These are phyloP conservation scores for Atlantisia rogersi DNA, from an alignment of 2,113 vertebrate species.

Conservation along the genomic window DNA sequence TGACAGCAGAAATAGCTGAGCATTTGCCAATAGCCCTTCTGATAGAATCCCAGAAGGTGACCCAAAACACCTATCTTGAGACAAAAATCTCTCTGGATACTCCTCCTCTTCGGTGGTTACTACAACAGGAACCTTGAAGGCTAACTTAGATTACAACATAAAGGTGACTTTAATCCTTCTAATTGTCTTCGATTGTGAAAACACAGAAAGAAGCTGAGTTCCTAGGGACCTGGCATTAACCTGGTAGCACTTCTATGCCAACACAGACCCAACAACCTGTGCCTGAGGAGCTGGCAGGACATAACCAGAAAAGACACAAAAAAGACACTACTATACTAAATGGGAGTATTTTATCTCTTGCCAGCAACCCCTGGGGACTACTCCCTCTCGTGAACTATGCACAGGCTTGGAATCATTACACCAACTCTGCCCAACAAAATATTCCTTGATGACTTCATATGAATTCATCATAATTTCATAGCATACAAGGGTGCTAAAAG, in stretches of 20 bases:
- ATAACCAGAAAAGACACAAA: not conserved
- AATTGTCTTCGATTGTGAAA: not conserved
- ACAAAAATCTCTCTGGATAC: not conserved
- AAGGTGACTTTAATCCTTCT: not conserved
- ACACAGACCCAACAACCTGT: not conserved
- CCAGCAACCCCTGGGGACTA: not conserved
- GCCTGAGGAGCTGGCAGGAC: not conserved
- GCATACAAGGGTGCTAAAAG: not conserved
- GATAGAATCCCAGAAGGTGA: not conserved
- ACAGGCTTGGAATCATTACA: not conserved
- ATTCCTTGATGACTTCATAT: not conserved
- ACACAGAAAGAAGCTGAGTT: not conserved
- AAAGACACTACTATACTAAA: not conserved
- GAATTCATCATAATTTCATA: not conserved
- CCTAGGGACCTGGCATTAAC: not conserved
- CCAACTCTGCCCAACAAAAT: not conserved
- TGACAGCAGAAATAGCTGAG: not conserved
- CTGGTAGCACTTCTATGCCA: rapidly evolving
- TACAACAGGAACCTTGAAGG: not conserved
- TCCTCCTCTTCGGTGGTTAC: not conserved
- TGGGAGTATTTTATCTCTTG: not conserved
- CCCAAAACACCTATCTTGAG: not conserved
- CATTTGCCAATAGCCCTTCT: not conserved
- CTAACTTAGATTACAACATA: not conserved
- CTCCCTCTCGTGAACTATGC: not conserved